Evolutionary conservation across 2,888 invertebrate species (phyloP).

Genomic region (Morpho deidamia): DNA sequence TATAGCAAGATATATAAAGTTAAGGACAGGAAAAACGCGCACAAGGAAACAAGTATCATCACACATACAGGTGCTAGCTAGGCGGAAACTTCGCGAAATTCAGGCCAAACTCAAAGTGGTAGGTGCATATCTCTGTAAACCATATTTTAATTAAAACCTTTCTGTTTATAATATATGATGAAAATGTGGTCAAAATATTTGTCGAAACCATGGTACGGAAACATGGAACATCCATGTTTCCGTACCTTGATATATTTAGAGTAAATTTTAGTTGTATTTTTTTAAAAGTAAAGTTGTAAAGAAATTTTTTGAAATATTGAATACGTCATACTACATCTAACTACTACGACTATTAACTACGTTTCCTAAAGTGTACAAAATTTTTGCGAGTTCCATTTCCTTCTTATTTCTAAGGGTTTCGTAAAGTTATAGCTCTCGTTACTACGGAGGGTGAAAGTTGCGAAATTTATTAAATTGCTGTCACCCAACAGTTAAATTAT

Average conservation of each 20-base stretch:
- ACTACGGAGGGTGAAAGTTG: too few species aligned
- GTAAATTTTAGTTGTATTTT: neutral
- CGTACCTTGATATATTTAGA: too few species aligned
- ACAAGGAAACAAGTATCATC: constrained; percentile 99
- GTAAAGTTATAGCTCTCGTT: too few species aligned
- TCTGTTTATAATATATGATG: constrained; percentile 1
- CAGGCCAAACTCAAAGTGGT: constrained; percentile 99
- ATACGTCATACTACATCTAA: too few species aligned
- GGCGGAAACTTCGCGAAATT: constrained; percentile 98
- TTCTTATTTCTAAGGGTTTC: too few species aligned
- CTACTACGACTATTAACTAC: too few species aligned
- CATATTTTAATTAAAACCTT: constrained; percentile 20
- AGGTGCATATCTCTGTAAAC: constrained; percentile 59
- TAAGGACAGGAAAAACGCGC: constrained; percentile 99
- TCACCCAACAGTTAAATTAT: too few species aligned
- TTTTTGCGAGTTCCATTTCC: too few species aligned
- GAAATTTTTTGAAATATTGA: too few species aligned
- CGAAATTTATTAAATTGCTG: too few species aligned
- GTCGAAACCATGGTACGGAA: neutral
- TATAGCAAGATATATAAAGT: constrained; percentile 99
- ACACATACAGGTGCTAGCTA: constrained; percentile 99
- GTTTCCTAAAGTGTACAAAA: too few species aligned
- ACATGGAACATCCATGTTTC: too few species aligned
- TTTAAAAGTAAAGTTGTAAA: neutral
- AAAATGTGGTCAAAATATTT: neutral